These are phyloP conservation scores for Ypsolopha scabrella DNA, from an alignment of 2,888 invertebrate species.

Conservation along the genomic window DNA sequence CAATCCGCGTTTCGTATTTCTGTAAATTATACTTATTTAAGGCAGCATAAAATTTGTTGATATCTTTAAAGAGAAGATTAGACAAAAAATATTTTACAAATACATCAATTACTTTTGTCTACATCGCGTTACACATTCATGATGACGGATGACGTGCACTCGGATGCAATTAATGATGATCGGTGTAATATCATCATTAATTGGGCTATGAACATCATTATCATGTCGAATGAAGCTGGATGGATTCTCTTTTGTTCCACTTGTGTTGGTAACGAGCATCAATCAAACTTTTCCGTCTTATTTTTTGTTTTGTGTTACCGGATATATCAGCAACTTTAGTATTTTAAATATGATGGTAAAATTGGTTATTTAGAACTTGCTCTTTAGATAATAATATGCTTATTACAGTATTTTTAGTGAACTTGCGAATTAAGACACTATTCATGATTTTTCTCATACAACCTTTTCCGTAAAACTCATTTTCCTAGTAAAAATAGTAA, in stretches of 20 bases:
- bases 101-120: neutral
- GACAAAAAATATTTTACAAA: neutral
- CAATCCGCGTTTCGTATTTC: too few relatives aligned
- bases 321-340: too few relatives aligned
- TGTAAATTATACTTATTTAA: too few relatives aligned
- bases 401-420: too few relatives aligned
- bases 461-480: too few relatives aligned
- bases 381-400: too few relatives aligned
- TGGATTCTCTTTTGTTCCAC: conserved; percentile 12
- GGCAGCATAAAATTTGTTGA: too few relatives aligned
- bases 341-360: too few relatives aligned
- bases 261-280: conserved; percentile 1
- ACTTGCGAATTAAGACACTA: too few relatives aligned
- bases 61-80: conserved; percentile 21
- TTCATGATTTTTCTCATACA: too few relatives aligned
- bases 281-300: conserved; percentile 1
- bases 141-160: conserved; percentile 35
- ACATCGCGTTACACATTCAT: conserved; percentile 26
- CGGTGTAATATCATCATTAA: conserved; percentile 51
- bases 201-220: conserved; percentile 50
- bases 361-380: too few relatives aligned
- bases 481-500: too few relatives aligned
- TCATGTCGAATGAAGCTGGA: conserved; percentile 4
- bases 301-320: neutral
- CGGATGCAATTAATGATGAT: conserved; percentile 48